Evolutionary conservation across 2,113 vertebrate genomes (phyloP).

Genomic region (Hystrix brachyura): DNA sequence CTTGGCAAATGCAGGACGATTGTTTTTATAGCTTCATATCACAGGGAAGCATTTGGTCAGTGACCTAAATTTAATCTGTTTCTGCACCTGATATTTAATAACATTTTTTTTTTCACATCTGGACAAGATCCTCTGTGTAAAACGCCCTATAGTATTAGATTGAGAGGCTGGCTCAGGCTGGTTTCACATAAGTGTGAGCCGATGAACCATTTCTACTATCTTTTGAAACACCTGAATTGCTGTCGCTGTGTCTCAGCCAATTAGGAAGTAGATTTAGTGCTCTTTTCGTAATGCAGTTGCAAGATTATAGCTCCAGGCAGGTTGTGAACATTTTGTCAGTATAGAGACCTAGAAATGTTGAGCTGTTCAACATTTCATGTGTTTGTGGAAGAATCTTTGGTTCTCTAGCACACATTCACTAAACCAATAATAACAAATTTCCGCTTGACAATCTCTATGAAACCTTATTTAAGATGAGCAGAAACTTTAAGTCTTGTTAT

Average conservation of each 20-base stretch:
- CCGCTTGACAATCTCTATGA: constrained; percentile 16
- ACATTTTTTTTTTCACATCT: not conserved
- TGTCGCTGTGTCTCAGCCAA: constrained; percentile 45
- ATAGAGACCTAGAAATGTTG: not conserved
- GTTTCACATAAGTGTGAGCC: not conserved
- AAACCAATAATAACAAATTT: not conserved
- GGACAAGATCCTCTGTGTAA: not conserved
- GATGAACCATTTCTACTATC: constrained; percentile 42
- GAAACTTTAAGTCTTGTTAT: not conserved
- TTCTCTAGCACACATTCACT: not conserved
- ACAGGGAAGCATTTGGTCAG: not conserved
- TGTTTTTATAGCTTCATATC: not conserved
- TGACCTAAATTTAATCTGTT: not conserved
- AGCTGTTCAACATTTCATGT: constrained; percentile 57
- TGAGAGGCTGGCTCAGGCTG: not conserved
- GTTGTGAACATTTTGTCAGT: constrained; percentile 43
- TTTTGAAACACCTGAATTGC: constrained; percentile 51
- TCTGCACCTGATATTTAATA: not conserved
- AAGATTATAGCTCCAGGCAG: constrained; percentile 28
- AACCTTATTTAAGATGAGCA: constrained; percentile 42
- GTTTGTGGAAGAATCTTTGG: constrained; percentile 48
- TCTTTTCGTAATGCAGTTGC: constrained; percentile 50
- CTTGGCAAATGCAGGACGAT: not conserved
- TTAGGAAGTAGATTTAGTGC: constrained; percentile 50
- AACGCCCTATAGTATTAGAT: not conserved